Base-by-base conservation (phyloP, 1,140 invertebrate genomes). In the Cydia fagiglandana region DNA sequence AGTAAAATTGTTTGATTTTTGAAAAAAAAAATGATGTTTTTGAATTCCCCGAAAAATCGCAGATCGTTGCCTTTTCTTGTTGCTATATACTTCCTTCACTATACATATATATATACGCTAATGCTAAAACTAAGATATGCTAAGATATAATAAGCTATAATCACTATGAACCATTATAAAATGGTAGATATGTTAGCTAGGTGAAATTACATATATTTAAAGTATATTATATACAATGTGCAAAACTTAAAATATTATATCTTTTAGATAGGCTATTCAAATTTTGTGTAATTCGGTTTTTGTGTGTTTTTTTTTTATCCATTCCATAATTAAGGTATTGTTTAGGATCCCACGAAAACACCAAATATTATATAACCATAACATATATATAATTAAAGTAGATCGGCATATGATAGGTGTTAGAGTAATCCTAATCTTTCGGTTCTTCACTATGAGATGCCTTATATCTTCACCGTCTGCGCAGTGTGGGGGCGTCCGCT, bases 241-340 rank as follows among this genome's bases (percentile, higher is more conserved):
- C 81, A 82, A 84, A 83, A 81, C 38, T 73, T 81, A 82, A 84
- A 78, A 83, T 80, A 86, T 77, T 79, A 83, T 84, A 85, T 90
- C 80, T 80, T 85, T 80, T 84, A 91, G 90, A 90, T 91, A 91
- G 90, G 89, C 79, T 91, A 90, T 89, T 83, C 80, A 88, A 91
- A 88, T 86, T 86, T 84, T 85, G 81, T 79, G 79, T 85, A 81
- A 87, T 83, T 75, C 81, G 80, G 79, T 68, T 68, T 61, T 81
- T 81, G 77, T 53, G 53, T 85, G 83, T 64, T 77, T 76, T 66
- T 70, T 70, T 75, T 79, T 76, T 79, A 76, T 86, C 83, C 81
- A 89, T 87, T 86, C 82, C 84, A 83, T 85, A 79, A 77, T 81
- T 86, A 88, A 85, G 80, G 78, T 87, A 82, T 84, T 78, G 77